phyloP scores from a whole-genome alignment of 2,113 vertebrate species.

The Xenotilapia caudafasciata region DNA sequence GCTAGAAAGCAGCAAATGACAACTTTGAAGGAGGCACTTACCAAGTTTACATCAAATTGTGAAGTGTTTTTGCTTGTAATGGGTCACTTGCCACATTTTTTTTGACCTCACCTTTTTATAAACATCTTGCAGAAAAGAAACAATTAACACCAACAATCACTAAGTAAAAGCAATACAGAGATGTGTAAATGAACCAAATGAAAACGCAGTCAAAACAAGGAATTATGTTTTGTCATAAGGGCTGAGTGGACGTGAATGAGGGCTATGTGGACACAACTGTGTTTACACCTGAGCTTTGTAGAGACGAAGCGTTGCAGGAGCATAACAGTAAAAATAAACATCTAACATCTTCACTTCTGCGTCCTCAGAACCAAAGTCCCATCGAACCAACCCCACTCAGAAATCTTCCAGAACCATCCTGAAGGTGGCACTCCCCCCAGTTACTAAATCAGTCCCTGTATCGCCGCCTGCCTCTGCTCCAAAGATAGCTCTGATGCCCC shows the following conservation, averaged over 20 bases:
- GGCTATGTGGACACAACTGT: not conserved
- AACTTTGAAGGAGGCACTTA: not conserved
- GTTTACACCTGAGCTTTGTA: fast-evolving
- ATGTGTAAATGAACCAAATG: not conserved
- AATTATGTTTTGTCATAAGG: not conserved
- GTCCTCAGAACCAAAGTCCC: conserved; percentile 8
- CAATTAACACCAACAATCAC: not conserved
- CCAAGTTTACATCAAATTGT: not conserved
- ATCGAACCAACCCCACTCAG: not conserved
- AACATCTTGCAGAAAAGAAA: not conserved
- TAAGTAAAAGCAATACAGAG: not conserved
- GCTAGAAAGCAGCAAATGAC: not conserved
- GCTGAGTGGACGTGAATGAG: not conserved
- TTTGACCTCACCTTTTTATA: not conserved
- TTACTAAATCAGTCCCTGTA: not conserved
- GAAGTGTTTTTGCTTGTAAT: not conserved
- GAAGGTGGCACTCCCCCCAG: not conserved
- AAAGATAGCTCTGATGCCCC: conserved; percentile 33
- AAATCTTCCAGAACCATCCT: conserved; percentile 15
- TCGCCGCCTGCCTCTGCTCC: not conserved
- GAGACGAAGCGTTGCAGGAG: not conserved
- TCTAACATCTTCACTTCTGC: not conserved
- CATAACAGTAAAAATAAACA: not conserved
- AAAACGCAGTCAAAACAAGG: not conserved
- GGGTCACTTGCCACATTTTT: not conserved